Conservation (phyloP, 92 coral and sea anemone genomes). For the Umimayanthus kanabou region DNA sequence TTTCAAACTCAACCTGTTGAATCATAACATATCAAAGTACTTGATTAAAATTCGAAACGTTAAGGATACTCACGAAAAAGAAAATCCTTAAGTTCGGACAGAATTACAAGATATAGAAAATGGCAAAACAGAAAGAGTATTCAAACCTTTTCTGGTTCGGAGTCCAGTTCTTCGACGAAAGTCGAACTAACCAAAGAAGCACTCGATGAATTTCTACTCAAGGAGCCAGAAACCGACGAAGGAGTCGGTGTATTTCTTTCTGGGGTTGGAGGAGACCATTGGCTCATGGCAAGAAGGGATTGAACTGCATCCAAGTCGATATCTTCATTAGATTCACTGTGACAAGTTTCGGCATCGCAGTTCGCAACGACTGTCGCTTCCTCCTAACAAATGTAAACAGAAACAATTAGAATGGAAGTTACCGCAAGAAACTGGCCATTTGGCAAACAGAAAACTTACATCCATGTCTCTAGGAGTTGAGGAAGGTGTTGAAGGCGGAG, state of each 20-base stretch:
- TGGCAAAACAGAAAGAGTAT: not conserved
- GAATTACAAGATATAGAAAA: not conserved
- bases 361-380: conserved; percentile 60
- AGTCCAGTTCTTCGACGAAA: conserved; percentile 55
- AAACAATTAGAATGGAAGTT: conserved; percentile 3
- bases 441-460: conserved; percentile 60
- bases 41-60: not conserved
- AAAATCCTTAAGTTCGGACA: not conserved
- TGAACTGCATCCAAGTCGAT: conserved; percentile 97
- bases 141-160: conserved; percentile 39
- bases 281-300: conserved; percentile 97
- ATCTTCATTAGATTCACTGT: conserved; percentile 59
- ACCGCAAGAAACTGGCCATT: not conserved
- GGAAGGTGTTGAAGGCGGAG: conserved; percentile 99
- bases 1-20: conserved; percentile 18
- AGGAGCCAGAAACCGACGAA: conserved; percentile 73
- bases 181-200: conserved; percentile 82
- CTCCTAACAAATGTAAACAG: conserved; percentile 56
- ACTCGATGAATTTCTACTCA: conserved; percentile 92
- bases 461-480: conserved; percentile 81
- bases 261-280: conserved; percentile 96
- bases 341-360: conserved; percentile 54
- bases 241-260: conserved; percentile 87
- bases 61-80: not conserved
- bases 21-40: not conserved